Evolutionary conservation across 2,797 vertebrate species (phyloP), one percentile per base, ranked within the genome.

Genomic region (Austrolebias charrua): DNA sequence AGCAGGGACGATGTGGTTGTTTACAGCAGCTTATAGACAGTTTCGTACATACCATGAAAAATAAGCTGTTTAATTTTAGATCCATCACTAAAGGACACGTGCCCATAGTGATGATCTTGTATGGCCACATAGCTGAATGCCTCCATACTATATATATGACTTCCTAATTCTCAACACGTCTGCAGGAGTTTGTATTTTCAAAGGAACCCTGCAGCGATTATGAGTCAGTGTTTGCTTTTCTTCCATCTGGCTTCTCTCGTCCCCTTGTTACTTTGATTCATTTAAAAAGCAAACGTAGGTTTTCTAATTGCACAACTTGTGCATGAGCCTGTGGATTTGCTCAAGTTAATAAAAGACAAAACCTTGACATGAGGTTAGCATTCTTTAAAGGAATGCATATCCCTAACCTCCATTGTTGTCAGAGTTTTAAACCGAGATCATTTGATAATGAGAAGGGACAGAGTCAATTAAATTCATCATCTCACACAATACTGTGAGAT

Each of bases 211-310:
- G 68, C 63, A 57, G 79, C 63, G 72, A 56, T 55, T 44, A 72
- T 46, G 55, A 74, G 56, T 76, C 57, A 53, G 4, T 60, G 65
- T 72, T 75, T 79, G 47, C 75, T 74, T 80, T 76, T 58, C 67
- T 59, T 57, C 64, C 69, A 75, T 60, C 66, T 66, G 51, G 62
- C 45, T 73, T 79, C 66, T 12, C 43, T 62, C 28, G 29, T 43
- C 33, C 62, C 56, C 76, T n/a, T n/a, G 66, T 63, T 52, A 53
- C 45, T 83, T 74, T 77, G 59, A 77, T 73, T 75, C 57, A 71
- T 80, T 75, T 45, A 72, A 69, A 65, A 66, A 66, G 61, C 55
- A 57, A 6, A 56, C 60, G 44, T 48, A 8, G n/a, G 75, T 76
- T 65, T 65, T 72, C 62, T 54, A 76, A 71, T 69, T 55, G 19